These are phyloP conservation scores for Datnioides undecimradiatus DNA, from an alignment of 2,113 vertebrate genomes.

Conservation along the genomic window DNA sequence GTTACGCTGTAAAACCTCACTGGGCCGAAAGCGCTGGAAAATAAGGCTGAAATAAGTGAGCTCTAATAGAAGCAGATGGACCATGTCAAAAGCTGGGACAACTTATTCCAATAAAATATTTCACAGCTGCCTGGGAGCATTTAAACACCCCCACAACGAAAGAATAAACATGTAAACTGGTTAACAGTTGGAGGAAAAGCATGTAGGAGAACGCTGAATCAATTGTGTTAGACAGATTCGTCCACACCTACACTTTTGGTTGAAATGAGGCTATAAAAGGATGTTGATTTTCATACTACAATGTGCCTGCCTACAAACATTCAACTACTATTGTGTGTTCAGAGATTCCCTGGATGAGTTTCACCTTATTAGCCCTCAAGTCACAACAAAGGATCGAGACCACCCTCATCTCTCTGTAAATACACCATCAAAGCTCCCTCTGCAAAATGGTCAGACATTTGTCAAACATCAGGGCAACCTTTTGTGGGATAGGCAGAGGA, in stretches of 20 bases:
- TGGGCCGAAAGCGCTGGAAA: conserved; percentile 29
- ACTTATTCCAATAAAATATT: conserved; percentile 42
- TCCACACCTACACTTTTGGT: background rate
- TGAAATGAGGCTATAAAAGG: background rate
- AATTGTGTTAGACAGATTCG: background rate
- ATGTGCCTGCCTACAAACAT: background rate
- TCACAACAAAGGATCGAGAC: conserved; percentile 57
- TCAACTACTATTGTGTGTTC: conserved; percentile 15
- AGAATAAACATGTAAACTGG: conserved; percentile 26
- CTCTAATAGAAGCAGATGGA: conserved; percentile 53
- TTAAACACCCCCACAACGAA: conserved; percentile 3
- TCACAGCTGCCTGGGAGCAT: conserved; percentile 45
- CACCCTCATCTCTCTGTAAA: conserved; percentile 57
- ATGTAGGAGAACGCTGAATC: background rate
- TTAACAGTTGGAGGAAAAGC: background rate
- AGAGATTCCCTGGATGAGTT: conserved; percentile 13
- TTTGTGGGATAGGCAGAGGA: conserved; percentile 42
- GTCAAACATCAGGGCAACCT: conserved; percentile 38
- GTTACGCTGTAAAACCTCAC: conserved; percentile 25
- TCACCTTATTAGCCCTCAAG: conserved; percentile 40
- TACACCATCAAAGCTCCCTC: conserved; percentile 43
- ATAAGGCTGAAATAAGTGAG: conserved; percentile 32
- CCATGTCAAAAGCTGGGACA: conserved; percentile 33
- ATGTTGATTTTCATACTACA: conserved; percentile 8
- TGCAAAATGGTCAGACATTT: conserved; percentile 43